phyloP scores from a whole-genome alignment of 2,888 invertebrate genomes.

The Onthophagus sagittarius region DNA sequence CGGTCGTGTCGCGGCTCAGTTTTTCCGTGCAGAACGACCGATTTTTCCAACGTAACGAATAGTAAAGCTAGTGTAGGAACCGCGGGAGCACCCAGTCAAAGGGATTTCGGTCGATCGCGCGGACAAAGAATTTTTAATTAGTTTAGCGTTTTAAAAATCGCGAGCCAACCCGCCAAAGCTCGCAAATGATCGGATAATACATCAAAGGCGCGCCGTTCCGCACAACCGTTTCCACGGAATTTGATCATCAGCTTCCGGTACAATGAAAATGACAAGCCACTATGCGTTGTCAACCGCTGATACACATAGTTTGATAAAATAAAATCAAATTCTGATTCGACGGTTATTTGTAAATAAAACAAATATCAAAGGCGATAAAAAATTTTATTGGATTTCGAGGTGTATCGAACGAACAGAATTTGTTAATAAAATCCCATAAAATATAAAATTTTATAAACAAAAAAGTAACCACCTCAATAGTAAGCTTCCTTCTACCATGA shows the following conservation, averaged over 20 bases:
- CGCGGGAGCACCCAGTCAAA: neutral
- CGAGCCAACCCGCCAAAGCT: neutral
- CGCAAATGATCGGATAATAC: neutral
- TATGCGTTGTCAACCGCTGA: neutral
- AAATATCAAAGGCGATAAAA: too few relatives aligned
- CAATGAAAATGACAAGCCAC: neutral
- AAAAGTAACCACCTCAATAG: neutral
- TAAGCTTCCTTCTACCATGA: neutral
- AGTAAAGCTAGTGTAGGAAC: neutral
- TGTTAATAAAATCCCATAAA: too few relatives aligned
- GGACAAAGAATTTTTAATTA: neutral
- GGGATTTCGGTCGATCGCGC: neutral
- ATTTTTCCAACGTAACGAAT: slow-evolving; percentile 2
- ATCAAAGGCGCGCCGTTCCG: neutral
- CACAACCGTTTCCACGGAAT: neutral
- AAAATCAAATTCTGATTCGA: too few relatives aligned
- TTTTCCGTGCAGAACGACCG: neutral
- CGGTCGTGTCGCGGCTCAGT: neutral
- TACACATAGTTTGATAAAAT: too few relatives aligned
- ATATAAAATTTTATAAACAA: neutral
- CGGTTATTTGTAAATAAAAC: too few relatives aligned
- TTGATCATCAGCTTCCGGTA: neutral
- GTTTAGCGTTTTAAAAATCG: neutral
- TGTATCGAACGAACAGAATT: too few relatives aligned
- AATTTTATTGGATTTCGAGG: too few relatives aligned